phyloP scores from a whole-genome alignment of 2,888 invertebrate species.

The Onchidella celtica region DNA sequence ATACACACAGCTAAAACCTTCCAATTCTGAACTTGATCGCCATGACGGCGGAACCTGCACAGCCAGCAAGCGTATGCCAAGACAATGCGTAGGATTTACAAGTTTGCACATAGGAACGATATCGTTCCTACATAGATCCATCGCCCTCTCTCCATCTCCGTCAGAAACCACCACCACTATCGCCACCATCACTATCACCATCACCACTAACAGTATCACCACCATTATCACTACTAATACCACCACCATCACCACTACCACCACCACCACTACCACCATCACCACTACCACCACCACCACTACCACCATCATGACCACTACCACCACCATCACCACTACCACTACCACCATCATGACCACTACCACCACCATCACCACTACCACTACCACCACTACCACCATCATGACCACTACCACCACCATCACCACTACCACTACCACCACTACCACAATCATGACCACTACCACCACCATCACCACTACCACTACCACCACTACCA shows the following conservation, averaged over 20 bases:
- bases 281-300: slow-evolving; percentile 10
- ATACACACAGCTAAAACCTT: too few species aligned
- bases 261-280: not conserved
- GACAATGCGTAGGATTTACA: not conserved
- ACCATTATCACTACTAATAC: too few species aligned
- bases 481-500: too few species aligned
- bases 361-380: slow-evolving; percentile 7
- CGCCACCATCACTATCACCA: not conserved
- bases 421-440: slow-evolving; percentile 1
- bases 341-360: slow-evolving; percentile 2
- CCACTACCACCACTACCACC: slow-evolving; percentile 9
- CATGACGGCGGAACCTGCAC: too few species aligned
- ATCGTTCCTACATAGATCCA: too few species aligned
- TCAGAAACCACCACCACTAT: slow-evolving; percentile 4
- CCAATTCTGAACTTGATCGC: too few species aligned
- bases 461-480: not conserved
- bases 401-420: slow-evolving; percentile 1
- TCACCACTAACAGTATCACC: too few species aligned
- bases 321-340: slow-evolving; percentile 3
- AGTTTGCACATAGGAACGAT: too few species aligned
- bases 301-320: not conserved
- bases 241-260: too few species aligned
- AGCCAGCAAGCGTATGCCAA: too few species aligned
- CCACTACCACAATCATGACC: slow-evolving; percentile 1
- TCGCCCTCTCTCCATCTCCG: not conserved